Conservation (phyloP, 2,113 vertebrate genomes). For the Oreotragus oreotragus region DNA sequence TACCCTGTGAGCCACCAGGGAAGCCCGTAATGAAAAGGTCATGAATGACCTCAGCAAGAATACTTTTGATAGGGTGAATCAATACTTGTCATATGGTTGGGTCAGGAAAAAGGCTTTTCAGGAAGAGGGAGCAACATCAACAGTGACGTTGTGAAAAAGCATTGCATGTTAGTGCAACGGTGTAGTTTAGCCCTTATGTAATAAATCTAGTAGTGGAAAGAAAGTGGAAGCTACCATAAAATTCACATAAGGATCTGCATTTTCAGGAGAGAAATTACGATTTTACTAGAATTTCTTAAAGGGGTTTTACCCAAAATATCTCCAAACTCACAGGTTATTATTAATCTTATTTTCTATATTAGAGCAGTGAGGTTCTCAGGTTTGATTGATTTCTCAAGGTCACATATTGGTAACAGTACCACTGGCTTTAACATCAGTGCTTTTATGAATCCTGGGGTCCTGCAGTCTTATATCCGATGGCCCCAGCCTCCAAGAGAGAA, state of each 20-base stretch:
- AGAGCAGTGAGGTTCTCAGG: neutral
- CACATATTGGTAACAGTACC: neutral
- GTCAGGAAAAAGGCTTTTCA: neutral
- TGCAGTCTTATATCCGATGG: rapidly evolving
- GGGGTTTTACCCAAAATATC: neutral
- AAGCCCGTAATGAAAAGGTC: neutral
- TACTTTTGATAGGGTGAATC: neutral
- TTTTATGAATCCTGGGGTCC: neutral
- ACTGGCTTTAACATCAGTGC: neutral
- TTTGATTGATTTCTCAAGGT: neutral
- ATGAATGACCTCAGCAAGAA: neutral
- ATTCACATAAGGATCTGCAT: neutral
- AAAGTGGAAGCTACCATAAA: neutral
- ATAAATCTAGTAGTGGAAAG: neutral
- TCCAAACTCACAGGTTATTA: neutral
- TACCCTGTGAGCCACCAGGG: no score
- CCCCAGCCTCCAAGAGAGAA: neutral
- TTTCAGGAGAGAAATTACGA: neutral
- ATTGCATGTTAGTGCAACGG: neutral
- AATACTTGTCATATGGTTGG: neutral
- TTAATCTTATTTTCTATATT: neutral
- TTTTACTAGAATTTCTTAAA: neutral
- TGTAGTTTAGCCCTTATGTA: neutral
- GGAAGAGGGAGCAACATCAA: neutral
- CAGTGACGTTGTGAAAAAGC: neutral